A percentile compares a stretch with the other conserved stretches of the same genome.
These are phyloP conservation scores for Amblyopsis rosae DNA, from an alignment of 2,113 vertebrate species.

Conservation along the genomic window DNA sequence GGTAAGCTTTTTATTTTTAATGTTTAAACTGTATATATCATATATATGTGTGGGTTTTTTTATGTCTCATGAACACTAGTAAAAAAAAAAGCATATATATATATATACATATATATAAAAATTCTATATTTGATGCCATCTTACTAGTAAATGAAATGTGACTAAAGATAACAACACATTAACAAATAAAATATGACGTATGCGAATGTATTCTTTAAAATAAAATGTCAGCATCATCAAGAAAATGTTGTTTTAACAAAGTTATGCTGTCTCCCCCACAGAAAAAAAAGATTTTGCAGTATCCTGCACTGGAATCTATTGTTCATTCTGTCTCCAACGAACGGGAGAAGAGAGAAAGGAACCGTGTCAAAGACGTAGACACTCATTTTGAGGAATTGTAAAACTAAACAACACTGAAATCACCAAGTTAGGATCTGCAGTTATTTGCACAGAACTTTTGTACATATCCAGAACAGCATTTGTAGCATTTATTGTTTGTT, in stretches of 20 bases:
- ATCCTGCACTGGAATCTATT: slow-evolving; percentile 74
- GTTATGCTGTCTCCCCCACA: slow-evolving; percentile 36
- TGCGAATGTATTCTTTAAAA: not conserved
- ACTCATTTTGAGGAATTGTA: not conserved
- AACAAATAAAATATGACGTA: not conserved
- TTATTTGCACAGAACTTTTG: slow-evolving; percentile 34
- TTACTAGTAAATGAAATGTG: too few relatives aligned
- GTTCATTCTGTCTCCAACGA: slow-evolving; percentile 66
- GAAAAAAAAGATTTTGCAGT: slow-evolving; percentile 69
- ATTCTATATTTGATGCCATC: not conserved
- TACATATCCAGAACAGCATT: slow-evolving; percentile 39
- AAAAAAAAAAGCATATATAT: slow-evolving; percentile 1
- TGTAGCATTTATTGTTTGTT: slow-evolving; percentile 58
- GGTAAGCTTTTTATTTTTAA: slow-evolving; percentile 61
- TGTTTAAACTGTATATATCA: not conserved
- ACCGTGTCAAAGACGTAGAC: slow-evolving; percentile 30
- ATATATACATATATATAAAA: too few relatives aligned
- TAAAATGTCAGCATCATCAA: not conserved
- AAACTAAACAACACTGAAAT: not conserved
- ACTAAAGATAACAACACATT: too few relatives aligned
- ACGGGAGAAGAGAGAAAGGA: slow-evolving; percentile 59
- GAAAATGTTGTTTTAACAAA: not conserved
- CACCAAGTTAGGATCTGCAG: slow-evolving; percentile 4
- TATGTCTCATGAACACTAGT: not conserved
- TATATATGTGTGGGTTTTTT: not conserved